These are phyloP conservation scores for Pachypeltis micranthus DNA, from an alignment of 1,140 invertebrate species.

Conservation along the genomic window DNA sequence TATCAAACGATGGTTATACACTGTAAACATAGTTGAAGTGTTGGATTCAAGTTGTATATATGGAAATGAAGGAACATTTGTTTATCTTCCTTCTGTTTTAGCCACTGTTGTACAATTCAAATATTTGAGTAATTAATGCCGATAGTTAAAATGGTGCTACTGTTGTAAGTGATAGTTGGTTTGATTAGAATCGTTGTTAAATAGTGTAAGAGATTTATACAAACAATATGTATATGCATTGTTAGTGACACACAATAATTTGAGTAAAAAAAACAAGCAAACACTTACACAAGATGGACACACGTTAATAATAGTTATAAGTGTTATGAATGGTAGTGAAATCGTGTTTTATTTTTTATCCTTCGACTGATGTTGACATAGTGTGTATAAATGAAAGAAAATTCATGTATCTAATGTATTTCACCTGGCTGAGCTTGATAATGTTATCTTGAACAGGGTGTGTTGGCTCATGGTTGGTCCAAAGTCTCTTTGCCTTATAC, in stretches of 20 bases:
- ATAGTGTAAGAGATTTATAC: conserved; percentile 8
- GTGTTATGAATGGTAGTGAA: conserved; percentile 4
- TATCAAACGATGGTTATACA: neutral
- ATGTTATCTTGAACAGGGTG: conserved; percentile 8
- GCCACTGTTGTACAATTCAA: conserved; percentile 16
- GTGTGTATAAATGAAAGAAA: neutral
- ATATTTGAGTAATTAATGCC: conserved; percentile 6
- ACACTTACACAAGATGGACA: neutral
- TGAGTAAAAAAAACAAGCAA: neutral
- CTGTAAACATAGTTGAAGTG: neutral
- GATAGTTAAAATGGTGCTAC: conserved; percentile 13
- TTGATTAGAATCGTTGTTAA: conserved; percentile 13
- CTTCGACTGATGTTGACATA: conserved; percentile 16
- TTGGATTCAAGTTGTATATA: neutral
- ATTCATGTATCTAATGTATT: neutral
- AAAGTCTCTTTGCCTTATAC: conserved; percentile 18
- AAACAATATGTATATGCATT: neutral
- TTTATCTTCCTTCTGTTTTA: neutral
- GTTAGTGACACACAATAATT: neutral
- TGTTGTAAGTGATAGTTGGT: conserved; percentile 14
- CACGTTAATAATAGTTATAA: neutral
- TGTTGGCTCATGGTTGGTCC: conserved; percentile 18
- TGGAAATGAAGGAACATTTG: neutral
- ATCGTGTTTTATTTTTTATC: conserved; percentile 2
- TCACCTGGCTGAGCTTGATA: neutral